Base-by-base conservation (phyloP, 2,797 vertebrate species). In the Mallotus villosus region DNA sequence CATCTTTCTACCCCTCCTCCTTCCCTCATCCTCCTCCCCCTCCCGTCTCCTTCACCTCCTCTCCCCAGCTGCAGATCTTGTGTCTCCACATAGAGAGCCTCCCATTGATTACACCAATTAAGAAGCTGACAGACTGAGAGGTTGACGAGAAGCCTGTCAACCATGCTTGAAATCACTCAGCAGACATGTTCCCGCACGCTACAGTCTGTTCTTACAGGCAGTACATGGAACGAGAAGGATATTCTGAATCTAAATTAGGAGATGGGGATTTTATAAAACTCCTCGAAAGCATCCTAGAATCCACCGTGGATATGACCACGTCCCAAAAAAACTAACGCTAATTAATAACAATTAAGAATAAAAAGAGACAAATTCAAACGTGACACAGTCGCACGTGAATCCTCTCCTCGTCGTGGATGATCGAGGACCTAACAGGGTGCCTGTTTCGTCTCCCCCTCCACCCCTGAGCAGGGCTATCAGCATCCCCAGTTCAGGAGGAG, bases 71-170 rank as follows among this genome's bases (percentile, higher is more conserved):
- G 68, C 78, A 79, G 70, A 77, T 24, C 72, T 76, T 4, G n/a
- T n/a, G 63, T 22, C 79, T 71, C 68, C 68, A 66, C 12, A 22
- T 41, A 2, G n/a, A 76, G 79, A 72, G 58, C 34, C 0, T 58
- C 69, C 79, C 74, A 87, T 83, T 85, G 88, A 90, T 84, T 70
- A 78, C 73, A 12, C 74, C 87, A 87, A 87, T 87, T 88, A 89
- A 77, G 62, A 11, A 67, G 58, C 79, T 80, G 85, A 86, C 78
- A 21, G 79, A 73, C 69, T 8, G 63, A 74, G 51, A 53, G 3
- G 51, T 53, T 53, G 14, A 53, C 73, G 72, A 78, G 68, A 66
- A 71, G 63, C 63, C 75, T n/a, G 77, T 75, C 74, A 82, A 84
- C 61, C 57, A 75, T 73, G 72, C 66, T 74, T 70, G 73, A 76